Evolutionary conservation across 1,140 invertebrate species (phyloP), one percentile per base, ranked within the genome.

Genomic region (Cephus cinctus): DNA sequence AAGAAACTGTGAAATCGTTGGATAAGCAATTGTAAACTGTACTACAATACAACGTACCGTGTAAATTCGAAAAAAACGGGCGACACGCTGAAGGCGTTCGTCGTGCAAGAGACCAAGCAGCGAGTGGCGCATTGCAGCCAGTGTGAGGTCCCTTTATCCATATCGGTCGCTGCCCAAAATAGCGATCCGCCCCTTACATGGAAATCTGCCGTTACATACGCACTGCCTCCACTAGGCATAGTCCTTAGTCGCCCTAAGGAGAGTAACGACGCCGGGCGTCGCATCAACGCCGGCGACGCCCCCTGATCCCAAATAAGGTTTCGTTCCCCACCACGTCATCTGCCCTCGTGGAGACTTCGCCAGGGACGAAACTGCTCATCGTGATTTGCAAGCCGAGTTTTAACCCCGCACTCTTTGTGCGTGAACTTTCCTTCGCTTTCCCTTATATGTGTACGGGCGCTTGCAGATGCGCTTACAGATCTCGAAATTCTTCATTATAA

Each of bases 251-350:
- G 59, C 63, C 65, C 61, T 66, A 66, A 67, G 57, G 47, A 61
- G 55, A 47, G 35, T 56, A 43, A 47, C 45, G 56, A 61, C 47
- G 55, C 47, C 35, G 59, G 27, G 54, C 50, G 54, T 47, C 59
- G 47, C 40, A 8, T 15, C 39, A 41, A 42, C 41, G 41, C 45
- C 39, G 54, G 50, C 42, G 57, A 71, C 64, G 68, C 67, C 56
- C 66, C 65, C 64, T 43, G 63, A 58, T 69, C 61, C 71, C 71
- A 75, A 76, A 76, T 76, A 74, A 75, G 72, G 71, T 61, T 62
- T 63, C 66, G 49, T 54, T 45, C 50, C 43, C 46, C 49, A 52
- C 47, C 61, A 67, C 52, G 52, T 51, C 19, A 35, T 51, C 43
- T 44, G 23, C 2, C 11, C 47, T 12, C 21, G 5, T 16, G 32